Conservation (phyloP, 92 coral and sea anemone genomes). For the Zoanthus sansibaricus region DNA sequence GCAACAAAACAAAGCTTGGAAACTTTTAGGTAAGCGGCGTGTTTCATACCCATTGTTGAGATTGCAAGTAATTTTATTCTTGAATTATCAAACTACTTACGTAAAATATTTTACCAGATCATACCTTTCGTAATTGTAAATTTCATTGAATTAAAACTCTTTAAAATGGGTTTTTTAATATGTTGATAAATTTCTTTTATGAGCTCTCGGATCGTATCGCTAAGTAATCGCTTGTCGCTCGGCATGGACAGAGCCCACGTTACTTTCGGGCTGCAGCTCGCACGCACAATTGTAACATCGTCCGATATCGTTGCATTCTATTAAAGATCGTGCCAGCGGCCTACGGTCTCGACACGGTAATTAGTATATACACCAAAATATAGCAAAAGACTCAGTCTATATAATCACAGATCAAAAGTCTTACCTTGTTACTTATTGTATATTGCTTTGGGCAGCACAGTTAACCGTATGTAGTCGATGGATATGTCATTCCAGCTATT, state of each 20-base stretch:
- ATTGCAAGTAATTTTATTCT: conserved; percentile 5
- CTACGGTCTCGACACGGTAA: no score
- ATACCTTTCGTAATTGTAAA: not conserved
- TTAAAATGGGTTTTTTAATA: not conserved
- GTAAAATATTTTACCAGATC: not conserved
- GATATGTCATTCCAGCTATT: not conserved
- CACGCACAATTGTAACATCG: no score
- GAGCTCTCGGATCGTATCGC: no score
- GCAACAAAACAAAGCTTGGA: conserved; percentile 85
- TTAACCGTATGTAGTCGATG: not conserved
- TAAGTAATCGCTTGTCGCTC: no score
- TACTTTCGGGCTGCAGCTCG: no score
- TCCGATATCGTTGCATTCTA: no score
- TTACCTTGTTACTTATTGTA: not conserved
- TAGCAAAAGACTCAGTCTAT: no score
- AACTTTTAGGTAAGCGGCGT: conserved; percentile 72
- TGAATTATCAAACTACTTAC: conserved; percentile 3
- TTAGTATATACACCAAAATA: no score
- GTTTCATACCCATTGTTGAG: not conserved
- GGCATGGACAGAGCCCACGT: no score
- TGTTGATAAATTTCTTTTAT: not conserved
- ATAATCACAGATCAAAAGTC: not conserved
- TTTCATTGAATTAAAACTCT: not conserved
- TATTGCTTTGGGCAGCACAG: not conserved
- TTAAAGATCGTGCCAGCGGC: no score